Evolutionary conservation across 2,113 vertebrate species (phyloP).

Genomic region (Macrotis lagotis): DNA sequence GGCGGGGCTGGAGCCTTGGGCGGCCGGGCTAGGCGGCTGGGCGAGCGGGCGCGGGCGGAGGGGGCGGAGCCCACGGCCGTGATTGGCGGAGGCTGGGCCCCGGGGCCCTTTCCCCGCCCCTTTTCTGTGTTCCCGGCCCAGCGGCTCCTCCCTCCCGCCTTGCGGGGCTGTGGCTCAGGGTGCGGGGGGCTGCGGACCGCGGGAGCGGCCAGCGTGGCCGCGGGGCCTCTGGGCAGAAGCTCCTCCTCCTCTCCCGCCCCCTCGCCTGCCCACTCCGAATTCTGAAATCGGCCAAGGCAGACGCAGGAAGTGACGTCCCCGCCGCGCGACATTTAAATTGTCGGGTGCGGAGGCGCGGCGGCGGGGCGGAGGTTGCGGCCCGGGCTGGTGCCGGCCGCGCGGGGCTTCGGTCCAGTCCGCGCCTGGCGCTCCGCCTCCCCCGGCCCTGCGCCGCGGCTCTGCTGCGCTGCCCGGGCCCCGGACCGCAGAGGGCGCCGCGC

Average conservation of each 20-base stretch:
- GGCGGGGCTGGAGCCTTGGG: no score
- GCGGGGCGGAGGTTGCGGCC: no score
- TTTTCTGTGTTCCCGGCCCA: background rate
- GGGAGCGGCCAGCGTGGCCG: background rate
- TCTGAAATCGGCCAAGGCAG: background rate
- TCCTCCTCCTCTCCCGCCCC: background rate
- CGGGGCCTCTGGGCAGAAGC: background rate
- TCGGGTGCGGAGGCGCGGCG: no score
- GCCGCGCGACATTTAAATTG: background rate
- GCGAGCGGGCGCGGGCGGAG: conserved; percentile 54
- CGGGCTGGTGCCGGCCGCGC: no score
- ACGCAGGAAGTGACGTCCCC: background rate
- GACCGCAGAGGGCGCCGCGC: background rate
- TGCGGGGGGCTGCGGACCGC: background rate
- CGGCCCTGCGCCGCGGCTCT: no score
- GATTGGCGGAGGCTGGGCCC: conserved; percentile 65
- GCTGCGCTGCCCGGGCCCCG: no score
- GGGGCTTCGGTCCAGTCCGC: no score
- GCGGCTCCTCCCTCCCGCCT: conserved; percentile 51
- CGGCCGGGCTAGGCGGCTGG: conserved; percentile 62
- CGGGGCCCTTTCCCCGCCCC: conserved; percentile 5
- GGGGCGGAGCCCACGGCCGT: conserved; percentile 37
- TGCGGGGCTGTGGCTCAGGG: background rate
- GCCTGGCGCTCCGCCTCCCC: no score
- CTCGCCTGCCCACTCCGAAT: background rate